A percentile compares a stretch with the other conserved stretches of the same genome.
Evolutionary conservation across 2,113 vertebrate species (phyloP).

Genomic region (Azemiops feae): DNA sequence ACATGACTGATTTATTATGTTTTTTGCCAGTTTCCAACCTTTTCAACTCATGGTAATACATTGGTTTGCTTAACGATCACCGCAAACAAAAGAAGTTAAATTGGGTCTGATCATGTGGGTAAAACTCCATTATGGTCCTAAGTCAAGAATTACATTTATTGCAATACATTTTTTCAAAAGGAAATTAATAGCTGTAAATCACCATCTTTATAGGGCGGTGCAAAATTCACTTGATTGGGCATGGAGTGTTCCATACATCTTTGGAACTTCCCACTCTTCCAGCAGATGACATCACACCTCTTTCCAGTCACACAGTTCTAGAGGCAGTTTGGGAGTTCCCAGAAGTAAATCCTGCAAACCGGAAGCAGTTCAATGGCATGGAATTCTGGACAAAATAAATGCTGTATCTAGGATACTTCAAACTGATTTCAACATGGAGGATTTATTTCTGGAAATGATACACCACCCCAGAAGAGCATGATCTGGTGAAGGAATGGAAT

Average conservation of each 20-base stretch:
- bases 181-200: background rate
- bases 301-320: background rate
- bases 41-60: too few relatives aligned
- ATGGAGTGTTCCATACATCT: background rate
- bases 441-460: background rate
- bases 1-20: background rate
- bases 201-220: background rate
- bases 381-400: background rate
- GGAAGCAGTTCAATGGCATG: background rate
- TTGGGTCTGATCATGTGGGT: background rate
- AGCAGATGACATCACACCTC: background rate
- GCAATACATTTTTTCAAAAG: background rate
- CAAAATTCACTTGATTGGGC: background rate
- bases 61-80: background rate
- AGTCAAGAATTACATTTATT: background rate
- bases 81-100: background rate
- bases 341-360: background rate
- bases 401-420: background rate
- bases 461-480: background rate
- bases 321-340: background rate
- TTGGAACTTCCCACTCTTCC: background rate
- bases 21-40: too few relatives aligned
- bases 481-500: background rate
- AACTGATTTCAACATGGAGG: background rate
- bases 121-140: background rate